Evolutionary conservation across 2,888 invertebrate species (phyloP).

Genomic region (Pycnomerus fuliginosus): DNA sequence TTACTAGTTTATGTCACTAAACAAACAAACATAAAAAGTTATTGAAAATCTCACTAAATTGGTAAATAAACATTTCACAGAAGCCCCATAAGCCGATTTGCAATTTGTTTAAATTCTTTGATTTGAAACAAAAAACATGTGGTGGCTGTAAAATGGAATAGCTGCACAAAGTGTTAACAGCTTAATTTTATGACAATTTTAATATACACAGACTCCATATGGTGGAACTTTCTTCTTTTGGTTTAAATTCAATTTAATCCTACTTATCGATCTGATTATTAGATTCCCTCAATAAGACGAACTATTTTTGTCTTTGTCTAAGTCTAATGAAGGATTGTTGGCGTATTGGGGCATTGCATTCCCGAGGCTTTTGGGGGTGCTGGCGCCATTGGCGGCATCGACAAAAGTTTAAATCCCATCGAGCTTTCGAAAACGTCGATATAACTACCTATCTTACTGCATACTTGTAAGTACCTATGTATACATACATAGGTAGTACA

Average conservation of each 20-base stretch:
- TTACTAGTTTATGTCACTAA: constrained; percentile 16
- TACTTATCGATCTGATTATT: too few species aligned
- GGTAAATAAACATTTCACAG: constrained; percentile 8
- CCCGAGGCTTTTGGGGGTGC: too few species aligned
- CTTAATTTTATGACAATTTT: constrained; percentile 22
- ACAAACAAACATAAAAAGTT: constrained; percentile 14
- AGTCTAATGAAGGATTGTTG: too few species aligned
- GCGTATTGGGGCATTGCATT: too few species aligned
- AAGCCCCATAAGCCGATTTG: constrained; percentile 4
- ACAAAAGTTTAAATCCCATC: not conserved
- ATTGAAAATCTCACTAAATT: constrained; percentile 12
- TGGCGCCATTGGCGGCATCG: too few species aligned
- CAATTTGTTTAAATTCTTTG: constrained; percentile 15
- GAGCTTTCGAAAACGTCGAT: too few species aligned
- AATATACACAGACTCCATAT: constrained; percentile 21
- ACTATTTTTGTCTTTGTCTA: too few species aligned
- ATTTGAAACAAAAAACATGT: constrained; percentile 21
- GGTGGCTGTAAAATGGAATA: constrained; percentile 14
- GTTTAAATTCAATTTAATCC: too few species aligned
- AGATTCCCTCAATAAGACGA: too few species aligned
- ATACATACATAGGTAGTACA: too few species aligned
- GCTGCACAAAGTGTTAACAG: constrained; percentile 18
- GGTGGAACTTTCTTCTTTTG: constrained; percentile 23
- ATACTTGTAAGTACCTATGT: too few species aligned
- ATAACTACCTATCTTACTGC: too few species aligned